Evolutionary conservation across 2,113 vertebrate species (phyloP).

Genomic region (Lophotis ruficrista): DNA sequence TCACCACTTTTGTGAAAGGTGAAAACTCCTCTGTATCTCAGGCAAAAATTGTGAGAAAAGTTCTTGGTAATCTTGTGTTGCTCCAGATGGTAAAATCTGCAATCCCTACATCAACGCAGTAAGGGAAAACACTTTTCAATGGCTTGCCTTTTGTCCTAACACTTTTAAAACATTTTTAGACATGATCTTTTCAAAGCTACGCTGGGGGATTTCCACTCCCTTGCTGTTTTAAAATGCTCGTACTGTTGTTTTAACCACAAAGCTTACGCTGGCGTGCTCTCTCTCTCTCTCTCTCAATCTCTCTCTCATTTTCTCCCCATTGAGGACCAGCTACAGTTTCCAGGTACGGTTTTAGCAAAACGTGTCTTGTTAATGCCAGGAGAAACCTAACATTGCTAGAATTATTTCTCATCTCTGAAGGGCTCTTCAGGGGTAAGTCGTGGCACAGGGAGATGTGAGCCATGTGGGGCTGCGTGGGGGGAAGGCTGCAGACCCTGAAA

Average conservation of each 20-base stretch:
- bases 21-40: not conserved
- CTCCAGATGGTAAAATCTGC: not conserved
- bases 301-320: slow-evolving; percentile 24
- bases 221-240: slow-evolving; percentile 11
- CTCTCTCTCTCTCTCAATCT: not conserved
- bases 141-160: not conserved
- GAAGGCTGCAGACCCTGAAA: not conserved
- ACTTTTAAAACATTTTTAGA: slow-evolving; percentile 14
- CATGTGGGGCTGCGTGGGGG: accelerated
- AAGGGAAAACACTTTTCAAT: not conserved
- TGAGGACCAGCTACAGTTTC: slow-evolving; percentile 3
- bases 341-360: slow-evolving; percentile 15
- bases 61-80: not conserved
- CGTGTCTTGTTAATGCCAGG: not conserved
- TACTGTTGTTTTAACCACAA: slow-evolving; percentile 54
- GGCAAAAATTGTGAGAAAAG: not conserved
- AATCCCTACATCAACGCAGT: not conserved
- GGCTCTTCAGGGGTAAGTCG: not conserved
- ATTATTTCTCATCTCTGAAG: not conserved
- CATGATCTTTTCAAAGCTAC: slow-evolving; percentile 35
- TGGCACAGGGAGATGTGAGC: not conserved
- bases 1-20: not conserved
- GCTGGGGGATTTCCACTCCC: slow-evolving; percentile 61
- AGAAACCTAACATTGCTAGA: not conserved
- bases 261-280: not conserved